phyloP scores from a whole-genome alignment of 2,113 vertebrate species.

The Pluvianellus socialis region DNA sequence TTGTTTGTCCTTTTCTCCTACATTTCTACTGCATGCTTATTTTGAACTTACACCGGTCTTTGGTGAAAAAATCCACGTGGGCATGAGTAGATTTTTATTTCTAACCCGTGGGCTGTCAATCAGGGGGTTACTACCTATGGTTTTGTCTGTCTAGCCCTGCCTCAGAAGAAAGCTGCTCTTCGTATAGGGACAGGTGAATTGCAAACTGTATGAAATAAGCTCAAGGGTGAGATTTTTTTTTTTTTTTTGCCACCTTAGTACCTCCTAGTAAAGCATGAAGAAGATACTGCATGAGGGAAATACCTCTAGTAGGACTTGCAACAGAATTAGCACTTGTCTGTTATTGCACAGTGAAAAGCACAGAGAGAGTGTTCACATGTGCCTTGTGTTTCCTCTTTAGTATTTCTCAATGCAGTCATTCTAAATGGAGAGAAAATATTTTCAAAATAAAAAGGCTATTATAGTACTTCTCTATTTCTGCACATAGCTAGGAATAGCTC shows the following conservation, averaged over 20 bases:
- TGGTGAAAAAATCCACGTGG: not conserved
- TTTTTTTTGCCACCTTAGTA: not conserved
- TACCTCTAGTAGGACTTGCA: not conserved
- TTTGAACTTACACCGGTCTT: not conserved
- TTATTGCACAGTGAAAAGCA: not conserved
- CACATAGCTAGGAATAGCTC: not conserved
- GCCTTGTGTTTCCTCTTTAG: not conserved
- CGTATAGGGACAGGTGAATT: not conserved
- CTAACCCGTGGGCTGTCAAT: not conserved
- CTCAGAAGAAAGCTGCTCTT: not conserved
- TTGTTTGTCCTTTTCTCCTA: not conserved
- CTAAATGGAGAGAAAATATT: not conserved
- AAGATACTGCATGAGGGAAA: not conserved
- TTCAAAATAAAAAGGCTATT: not conserved
- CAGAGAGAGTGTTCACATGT: rapidly evolving
- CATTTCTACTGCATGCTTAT: not conserved
- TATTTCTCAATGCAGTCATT: not conserved
- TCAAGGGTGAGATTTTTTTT: not conserved
- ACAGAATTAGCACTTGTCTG: not conserved
- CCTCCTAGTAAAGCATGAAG: not conserved
- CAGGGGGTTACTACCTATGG: not conserved
- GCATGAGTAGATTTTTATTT: not conserved
- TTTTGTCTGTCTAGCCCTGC: not conserved
- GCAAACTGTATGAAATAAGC: not conserved
- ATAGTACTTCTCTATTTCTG: not conserved